Conservation (phyloP, 2,888 invertebrate species). For the Melanchra persicariae region DNA sequence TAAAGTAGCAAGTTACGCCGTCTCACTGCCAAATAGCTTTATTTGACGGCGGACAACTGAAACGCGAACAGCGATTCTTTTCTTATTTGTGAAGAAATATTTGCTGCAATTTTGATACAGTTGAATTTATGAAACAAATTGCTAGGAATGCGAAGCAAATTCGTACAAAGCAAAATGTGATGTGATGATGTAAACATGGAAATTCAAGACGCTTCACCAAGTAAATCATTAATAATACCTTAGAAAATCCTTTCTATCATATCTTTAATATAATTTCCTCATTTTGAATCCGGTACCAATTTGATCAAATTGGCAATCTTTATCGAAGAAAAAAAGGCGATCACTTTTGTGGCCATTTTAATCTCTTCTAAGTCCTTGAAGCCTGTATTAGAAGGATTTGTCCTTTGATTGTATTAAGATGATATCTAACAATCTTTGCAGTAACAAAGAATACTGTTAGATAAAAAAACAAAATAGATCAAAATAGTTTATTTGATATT, state of each 20-base stretch:
- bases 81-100: conserved; percentile 33
- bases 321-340: conserved; percentile 24
- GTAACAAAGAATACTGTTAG: no score
- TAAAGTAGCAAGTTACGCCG: conserved; percentile 67
- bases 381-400: conserved; percentile 18
- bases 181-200: no score
- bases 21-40: conserved; percentile 64
- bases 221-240: conserved; percentile 11
- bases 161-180: not conserved
- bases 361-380: conserved; percentile 23
- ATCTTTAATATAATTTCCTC: conserved; percentile 35
- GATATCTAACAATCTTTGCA: conserved; percentile 2
- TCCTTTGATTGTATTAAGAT: conserved; percentile 11
- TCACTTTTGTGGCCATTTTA: conserved; percentile 40
- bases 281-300: conserved; percentile 17
- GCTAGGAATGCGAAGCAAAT: not conserved
- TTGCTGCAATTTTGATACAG: conserved; percentile 4
- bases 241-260: conserved; percentile 24
- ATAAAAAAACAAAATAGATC: no score
- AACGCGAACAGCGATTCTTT: conserved; percentile 41
- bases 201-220: not conserved
- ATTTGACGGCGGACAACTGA: conserved; percentile 52
- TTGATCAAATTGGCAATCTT: conserved; percentile 49
- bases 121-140: conserved; percentile 13
- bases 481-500: no score